Conservation (phyloP, 2,113 vertebrate genomes). For the Syrrhaptes paradoxus region DNA sequence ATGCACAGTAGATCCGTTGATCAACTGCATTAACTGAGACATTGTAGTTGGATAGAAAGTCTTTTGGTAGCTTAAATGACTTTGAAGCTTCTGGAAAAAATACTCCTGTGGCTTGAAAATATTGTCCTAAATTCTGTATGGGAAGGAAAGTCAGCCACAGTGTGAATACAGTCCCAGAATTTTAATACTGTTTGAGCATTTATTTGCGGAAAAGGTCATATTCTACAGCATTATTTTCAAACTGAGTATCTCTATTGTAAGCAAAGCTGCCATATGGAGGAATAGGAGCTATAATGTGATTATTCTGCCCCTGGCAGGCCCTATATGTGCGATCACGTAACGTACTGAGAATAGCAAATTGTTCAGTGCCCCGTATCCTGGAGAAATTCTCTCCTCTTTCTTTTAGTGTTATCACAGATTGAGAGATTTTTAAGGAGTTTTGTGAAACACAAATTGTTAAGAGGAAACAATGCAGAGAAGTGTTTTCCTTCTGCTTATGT, state of each 20-base stretch:
- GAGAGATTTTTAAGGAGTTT: not conserved
- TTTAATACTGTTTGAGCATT: not conserved
- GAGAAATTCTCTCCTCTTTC: not conserved
- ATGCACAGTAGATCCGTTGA: not conserved
- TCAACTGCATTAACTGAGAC: not conserved
- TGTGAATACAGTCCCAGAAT: not conserved
- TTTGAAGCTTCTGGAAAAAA: not conserved
- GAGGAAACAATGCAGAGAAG: not conserved
- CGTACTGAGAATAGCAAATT: not conserved
- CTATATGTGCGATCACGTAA: not conserved
- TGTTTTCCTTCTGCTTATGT: not conserved
- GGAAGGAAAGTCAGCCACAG: not conserved
- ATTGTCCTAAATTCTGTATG: not conserved
- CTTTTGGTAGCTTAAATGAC: not conserved
- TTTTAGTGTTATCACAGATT: not conserved
- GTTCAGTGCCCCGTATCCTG: not conserved
- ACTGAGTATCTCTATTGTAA: not conserved
- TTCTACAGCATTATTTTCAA: not conserved
- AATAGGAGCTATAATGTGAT: not conserved
- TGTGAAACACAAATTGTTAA: not conserved
- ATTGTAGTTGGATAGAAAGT: not conserved
- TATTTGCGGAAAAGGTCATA: not conserved
- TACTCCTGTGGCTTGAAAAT: not conserved
- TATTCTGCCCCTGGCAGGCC: not conserved
- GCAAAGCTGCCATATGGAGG: not conserved